phyloP scores from a whole-genome alignment of 2,113 vertebrate genomes.

The Morone chrysops region DNA sequence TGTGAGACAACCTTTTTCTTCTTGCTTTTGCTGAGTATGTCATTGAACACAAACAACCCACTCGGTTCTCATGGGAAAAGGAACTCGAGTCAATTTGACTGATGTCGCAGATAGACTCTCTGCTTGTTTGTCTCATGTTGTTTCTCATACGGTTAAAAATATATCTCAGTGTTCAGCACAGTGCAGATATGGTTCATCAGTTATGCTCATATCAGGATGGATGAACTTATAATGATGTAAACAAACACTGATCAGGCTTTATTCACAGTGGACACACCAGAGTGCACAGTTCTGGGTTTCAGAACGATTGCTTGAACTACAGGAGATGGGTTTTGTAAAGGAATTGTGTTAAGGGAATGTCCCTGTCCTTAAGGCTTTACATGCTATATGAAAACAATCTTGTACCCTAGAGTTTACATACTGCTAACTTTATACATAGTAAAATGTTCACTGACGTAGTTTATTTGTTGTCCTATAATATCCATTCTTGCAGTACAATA shows the following conservation, averaged over 20 bases:
- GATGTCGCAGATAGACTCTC: constrained; percentile 56
- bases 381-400: neutral
- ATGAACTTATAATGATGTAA: constrained; percentile 20
- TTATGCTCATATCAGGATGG: constrained; percentile 14
- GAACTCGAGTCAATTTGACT: constrained; percentile 51
- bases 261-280: constrained; percentile 33
- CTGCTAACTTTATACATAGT: neutral
- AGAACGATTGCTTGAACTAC: neutral
- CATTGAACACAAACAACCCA: constrained; percentile 36
- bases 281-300: constrained; percentile 12
- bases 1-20: neutral
- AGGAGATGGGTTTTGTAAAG: neutral
- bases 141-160: constrained; percentile 56
- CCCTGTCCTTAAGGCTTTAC: neutral
- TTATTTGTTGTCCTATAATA: too few species aligned
- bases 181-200: constrained; percentile 41
- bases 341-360: neutral
- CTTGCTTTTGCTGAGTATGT: constrained; percentile 30
- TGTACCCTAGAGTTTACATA: neutral
- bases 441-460: too few species aligned
- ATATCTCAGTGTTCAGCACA: constrained; percentile 23
- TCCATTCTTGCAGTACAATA: too few species aligned
- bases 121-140: constrained; percentile 41
- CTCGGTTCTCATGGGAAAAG: constrained; percentile 62
- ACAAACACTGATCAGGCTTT: constrained; percentile 25